Percentiles rank a stretch among this genome's conserved stretches.
Conservation (phyloP, 2,888 invertebrate genomes). For the Sphinx pinastri region DNA sequence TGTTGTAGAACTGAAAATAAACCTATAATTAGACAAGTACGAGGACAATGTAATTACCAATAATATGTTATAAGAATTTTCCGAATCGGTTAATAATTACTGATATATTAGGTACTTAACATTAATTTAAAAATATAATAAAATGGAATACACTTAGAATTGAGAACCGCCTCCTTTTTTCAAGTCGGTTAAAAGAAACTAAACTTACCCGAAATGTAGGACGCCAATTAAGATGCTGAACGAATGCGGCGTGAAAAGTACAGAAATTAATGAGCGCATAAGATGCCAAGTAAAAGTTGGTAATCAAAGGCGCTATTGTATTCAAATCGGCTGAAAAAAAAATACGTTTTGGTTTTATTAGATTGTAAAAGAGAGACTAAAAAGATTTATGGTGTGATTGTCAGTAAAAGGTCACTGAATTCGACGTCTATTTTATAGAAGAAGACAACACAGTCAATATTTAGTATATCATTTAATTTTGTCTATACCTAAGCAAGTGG, state of each 20-base stretch:
- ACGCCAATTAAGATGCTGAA: constrained; percentile 93
- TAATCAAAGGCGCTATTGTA: constrained; percentile 94
- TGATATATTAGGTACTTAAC: too few species aligned
- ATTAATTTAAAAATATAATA: too few species aligned
- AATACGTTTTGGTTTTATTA: constrained; percentile 9
- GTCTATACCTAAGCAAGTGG: too few species aligned
- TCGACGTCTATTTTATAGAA: too few species aligned
- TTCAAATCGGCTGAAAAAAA: constrained; percentile 89
- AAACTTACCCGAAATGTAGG: constrained; percentile 91
- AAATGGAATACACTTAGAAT: too few species aligned
- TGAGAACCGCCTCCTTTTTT: too few species aligned
- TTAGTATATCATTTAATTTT: too few species aligned
- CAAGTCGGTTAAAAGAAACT: constrained; percentile 17
- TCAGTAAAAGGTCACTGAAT: too few species aligned
- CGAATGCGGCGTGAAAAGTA: constrained; percentile 95
- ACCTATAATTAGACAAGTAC: not conserved
- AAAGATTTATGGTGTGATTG: not conserved
- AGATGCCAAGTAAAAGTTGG: constrained; percentile 96
- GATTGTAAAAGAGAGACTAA: not conserved
- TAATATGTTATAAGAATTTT: not conserved
- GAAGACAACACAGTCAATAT: too few species aligned
- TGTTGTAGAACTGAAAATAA: constrained; percentile 91
- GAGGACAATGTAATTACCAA: not conserved
- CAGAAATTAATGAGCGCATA: constrained; percentile 98
- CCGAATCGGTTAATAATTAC: too few species aligned